Base-by-base conservation (phyloP, 2,797 vertebrate genomes). In the Acropternis orthonyx region DNA sequence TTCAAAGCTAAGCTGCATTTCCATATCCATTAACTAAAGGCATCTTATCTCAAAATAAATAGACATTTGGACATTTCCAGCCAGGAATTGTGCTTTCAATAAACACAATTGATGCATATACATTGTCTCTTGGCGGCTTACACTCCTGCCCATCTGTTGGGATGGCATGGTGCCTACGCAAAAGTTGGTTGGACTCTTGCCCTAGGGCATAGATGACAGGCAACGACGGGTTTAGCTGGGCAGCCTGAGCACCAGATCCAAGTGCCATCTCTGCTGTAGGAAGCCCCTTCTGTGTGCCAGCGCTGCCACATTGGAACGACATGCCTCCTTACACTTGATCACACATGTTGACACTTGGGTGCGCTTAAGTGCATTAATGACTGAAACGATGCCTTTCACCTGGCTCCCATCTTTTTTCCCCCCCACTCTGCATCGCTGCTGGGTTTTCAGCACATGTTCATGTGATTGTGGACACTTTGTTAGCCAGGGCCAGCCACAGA, bases 131-230 rank as follows among this genome's bases (percentile, higher is more conserved):
- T 98, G 98, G 97, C 97, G 72, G 96, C 95, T 82, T 94, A 93
- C 92, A 80, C 82, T 85, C 92, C 94, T 92, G 95, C 97, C 98
- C 98, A 98, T 98, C 98, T 98, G 98, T 97, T 97, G 51, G 37
- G 68, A 97, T 98, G 98, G 98, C 98, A 97, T 68, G 71, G 94
- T 98, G 98, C 98, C 98, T 96, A 95, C 76, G 49, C 95, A 79
- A 93, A 98, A 98, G 97, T 97, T 97, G 97, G 95, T 95, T 97
- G 97, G 97, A 95, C 97, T 97, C 96, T 95, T 52, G 97, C 97
- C 97, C 96, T 89, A 82, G 97, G 98, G 97, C 97, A 97, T 97
- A 95, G 97, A 95, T 97, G 97, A 97, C 97, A 97, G 95, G 95
- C 97, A 97, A 89, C n/a, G 8, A 59, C 71, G 95, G 97, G 96